phyloP scores from a whole-genome alignment of 2,888 invertebrate species.

The Stomorhina lunata region DNA sequence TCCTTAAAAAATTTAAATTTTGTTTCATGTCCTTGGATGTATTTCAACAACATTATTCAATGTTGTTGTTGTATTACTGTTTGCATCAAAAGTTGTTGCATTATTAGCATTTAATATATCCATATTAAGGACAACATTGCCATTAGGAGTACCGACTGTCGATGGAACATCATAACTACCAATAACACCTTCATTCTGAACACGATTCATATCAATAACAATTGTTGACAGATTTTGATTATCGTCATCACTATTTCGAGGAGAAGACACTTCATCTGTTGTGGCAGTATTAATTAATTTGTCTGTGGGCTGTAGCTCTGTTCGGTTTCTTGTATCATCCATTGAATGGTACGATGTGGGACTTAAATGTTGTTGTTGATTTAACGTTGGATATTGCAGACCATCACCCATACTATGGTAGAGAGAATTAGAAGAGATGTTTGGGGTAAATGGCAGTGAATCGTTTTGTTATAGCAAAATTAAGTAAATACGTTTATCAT shows the following conservation, averaged over 20 bases:
- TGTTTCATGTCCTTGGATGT: constrained; percentile 33
- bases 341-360: constrained; percentile 87
- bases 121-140: constrained; percentile 70
- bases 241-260: constrained; percentile 18
- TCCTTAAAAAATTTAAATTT: not conserved
- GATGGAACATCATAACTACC: constrained; percentile 8
- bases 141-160: constrained; percentile 39
- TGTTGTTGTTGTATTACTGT: constrained; percentile 25
- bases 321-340: constrained; percentile 89
- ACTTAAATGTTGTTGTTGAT: constrained; percentile 84
- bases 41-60: constrained; percentile 44
- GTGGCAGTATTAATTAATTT: constrained; percentile 74
- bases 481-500: not conserved
- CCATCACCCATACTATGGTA: constrained; percentile 91
- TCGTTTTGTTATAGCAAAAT: not conserved
- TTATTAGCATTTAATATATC: constrained; percentile 53
- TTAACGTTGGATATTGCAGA: constrained; percentile 90
- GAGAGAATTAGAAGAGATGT: constrained; percentile 43
- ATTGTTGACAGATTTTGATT: constrained; percentile 22
- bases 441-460: constrained; percentile 32
- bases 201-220: constrained; percentile 47
- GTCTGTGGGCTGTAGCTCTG: constrained; percentile 81
- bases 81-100: constrained; percentile 35
- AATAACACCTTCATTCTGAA: constrained; percentile 8
- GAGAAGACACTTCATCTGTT: constrained; percentile 21